Conservation (phyloP, 2,888 invertebrate species). For the Tipula vernalis region DNA sequence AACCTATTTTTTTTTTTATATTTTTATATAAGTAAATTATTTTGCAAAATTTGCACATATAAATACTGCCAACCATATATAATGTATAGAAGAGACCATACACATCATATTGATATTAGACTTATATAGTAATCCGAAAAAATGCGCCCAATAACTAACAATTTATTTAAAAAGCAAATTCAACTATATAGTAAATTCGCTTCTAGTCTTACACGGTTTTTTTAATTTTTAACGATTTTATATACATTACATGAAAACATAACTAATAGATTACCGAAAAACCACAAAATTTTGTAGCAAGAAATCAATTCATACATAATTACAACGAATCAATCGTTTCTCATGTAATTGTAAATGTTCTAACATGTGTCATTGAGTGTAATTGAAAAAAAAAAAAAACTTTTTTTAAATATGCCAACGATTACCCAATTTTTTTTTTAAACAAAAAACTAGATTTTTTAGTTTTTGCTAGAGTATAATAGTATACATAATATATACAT, state of each 20-base stretch:
- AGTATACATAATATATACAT: neutral
- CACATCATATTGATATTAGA: neutral
- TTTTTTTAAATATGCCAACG: neutral
- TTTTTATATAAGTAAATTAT: neutral
- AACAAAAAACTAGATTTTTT: neutral
- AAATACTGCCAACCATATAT: neutral
- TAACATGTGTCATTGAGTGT: neutral
- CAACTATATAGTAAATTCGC: conserved; percentile 1
- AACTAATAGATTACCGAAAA: neutral
- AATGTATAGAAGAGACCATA: neutral
- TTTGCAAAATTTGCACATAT: neutral
- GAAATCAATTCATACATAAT: neutral
- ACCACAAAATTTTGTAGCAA: neutral
- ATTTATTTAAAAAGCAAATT: neutral
- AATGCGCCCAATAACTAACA: neutral
- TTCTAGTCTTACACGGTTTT: conserved; percentile 6
- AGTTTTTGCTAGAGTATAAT: neutral
- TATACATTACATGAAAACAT: neutral
- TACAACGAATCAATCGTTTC: neutral
- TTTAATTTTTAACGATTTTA: neutral
- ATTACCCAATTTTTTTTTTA: neutral
- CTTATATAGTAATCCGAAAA: neutral
- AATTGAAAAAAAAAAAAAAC: neutral
- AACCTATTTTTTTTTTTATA: neutral
- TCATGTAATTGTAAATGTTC: neutral